phyloP scores from a whole-genome alignment of 2,797 vertebrate genomes.

The Sebastes paucispinis region DNA sequence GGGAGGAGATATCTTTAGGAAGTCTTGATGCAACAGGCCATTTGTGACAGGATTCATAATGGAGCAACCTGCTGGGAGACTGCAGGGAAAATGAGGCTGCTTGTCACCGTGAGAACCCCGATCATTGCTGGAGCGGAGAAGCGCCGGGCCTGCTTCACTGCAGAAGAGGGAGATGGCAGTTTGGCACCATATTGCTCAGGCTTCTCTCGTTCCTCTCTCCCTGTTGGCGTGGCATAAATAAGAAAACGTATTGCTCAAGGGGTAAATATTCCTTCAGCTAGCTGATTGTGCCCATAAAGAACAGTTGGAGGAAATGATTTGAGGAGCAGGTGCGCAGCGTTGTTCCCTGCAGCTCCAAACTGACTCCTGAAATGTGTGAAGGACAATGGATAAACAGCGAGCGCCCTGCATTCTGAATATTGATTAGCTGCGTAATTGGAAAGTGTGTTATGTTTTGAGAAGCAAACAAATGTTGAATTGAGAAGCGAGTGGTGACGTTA shows the following conservation, averaged over 20 bases:
- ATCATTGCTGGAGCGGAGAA: conserved; percentile 30
- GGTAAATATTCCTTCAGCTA: conserved; percentile 43
- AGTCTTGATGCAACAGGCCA: conserved; percentile 7
- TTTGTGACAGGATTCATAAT: conserved; percentile 61
- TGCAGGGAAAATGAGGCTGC: conserved; percentile 40
- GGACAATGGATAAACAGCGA: conserved; percentile 11
- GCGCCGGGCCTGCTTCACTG: not conserved
- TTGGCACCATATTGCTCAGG: conserved; percentile 24
- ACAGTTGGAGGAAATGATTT: conserved; percentile 18
- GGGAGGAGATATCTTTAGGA: conserved; percentile 13
- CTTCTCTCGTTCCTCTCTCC: not conserved
- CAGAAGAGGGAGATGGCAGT: conserved; percentile 22
- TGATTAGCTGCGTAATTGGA: conserved; percentile 7
- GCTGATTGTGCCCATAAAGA: conserved; percentile 20
- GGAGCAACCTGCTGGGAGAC: conserved; percentile 15
- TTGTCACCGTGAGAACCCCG: conserved; percentile 26
- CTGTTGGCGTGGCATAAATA: conserved; percentile 40
- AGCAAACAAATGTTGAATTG: not conserved
- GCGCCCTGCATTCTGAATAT: conserved; percentile 15
- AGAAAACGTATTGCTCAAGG: conserved; percentile 27
- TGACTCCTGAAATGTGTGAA: conserved; percentile 19
- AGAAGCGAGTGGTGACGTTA: not conserved
- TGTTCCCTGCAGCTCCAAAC: conserved; percentile 25
- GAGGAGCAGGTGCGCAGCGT: conserved; percentile 25
- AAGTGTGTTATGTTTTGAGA: conserved; percentile 33